Evolutionary conservation across 2,888 invertebrate genomes (phyloP).

Genomic region (Caenorhabditis sp.): DNA sequence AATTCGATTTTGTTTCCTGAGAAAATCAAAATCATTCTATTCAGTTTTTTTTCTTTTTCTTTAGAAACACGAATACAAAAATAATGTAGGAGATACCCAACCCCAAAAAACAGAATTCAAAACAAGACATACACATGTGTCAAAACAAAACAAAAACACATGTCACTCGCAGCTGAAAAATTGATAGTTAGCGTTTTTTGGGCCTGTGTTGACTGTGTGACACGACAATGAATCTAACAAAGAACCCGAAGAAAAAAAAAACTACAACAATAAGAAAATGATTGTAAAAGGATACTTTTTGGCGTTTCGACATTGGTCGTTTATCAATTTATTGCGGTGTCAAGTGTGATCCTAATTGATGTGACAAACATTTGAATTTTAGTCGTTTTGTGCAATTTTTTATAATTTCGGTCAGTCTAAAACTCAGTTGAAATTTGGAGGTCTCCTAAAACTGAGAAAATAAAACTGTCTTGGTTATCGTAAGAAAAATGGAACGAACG

Average conservation of each 20-base stretch:
- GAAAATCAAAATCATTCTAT: too few relatives aligned
- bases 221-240: not conserved
- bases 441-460: too few relatives aligned
- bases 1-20: too few relatives aligned
- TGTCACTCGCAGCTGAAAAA: constrained; percentile 6
- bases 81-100: not conserved
- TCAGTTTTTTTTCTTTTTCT: not conserved
- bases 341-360: too few relatives aligned
- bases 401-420: too few relatives aligned
- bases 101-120: not conserved
- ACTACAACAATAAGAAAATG: not conserved
- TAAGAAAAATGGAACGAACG: too few relatives aligned
- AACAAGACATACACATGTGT: not conserved
- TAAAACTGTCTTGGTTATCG: too few relatives aligned
- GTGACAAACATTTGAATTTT: too few relatives aligned
- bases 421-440: too few relatives aligned
- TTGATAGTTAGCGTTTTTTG: not conserved
- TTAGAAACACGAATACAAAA: not conserved
- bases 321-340: not conserved
- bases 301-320: not conserved
- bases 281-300: constrained; percentile 1
- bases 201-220: not conserved
- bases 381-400: too few relatives aligned
- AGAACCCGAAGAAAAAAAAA: constrained; percentile 1
- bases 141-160: not conserved